Evolutionary conservation across 1,140 invertebrate genomes (phyloP), one percentile per base, ranked within the genome.

Genomic region (Drosophila repleta): DNA sequence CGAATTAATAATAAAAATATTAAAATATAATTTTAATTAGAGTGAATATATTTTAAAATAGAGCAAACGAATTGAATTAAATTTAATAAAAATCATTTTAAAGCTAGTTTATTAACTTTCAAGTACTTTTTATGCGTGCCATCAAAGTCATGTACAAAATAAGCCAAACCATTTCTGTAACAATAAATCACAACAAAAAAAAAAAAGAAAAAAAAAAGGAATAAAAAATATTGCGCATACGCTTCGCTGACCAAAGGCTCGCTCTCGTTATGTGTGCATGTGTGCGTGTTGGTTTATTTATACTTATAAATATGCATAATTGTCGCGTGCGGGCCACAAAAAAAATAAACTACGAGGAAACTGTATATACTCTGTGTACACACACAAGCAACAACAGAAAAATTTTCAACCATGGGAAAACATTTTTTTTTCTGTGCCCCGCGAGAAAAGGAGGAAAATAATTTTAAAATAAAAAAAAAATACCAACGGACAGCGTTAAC

Each of bases 281-380:
- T 17, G 15, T 71, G 49, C 62, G n/a, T 56, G 35, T 29, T 52
- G 56, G 63, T 79, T 79, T 84, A 84, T 84, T 84, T 83, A 58
- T 84, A 53, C 51, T 53, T 53, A 79, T 75, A 75, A 83, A 84
- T 84, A 79, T 84, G 63, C 80, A 83, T 83, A 83, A 83, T 84
- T 83, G 80, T 84, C 80, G 79, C 79, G 80, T 83, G 80, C 72
- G 76, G 49, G 61, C 2, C 15, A 43, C 21, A 56, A 69, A 72
- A 76, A 35, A 84, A 52, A 76, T 29, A 84, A 52, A 79, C 52
- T 13, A 61, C 41, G 37, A 55, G 20, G 21, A 43, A 65, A 65
- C 26, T 46, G 11, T 63, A 48, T 48, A 35, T 21, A 35, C 57
- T 41, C 49, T 66, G 4, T 43, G 13, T 10, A 13, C 29, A 29